Evolutionary conservation across 2,888 invertebrate species (phyloP).

Genomic region (Melanchra persicariae): DNA sequence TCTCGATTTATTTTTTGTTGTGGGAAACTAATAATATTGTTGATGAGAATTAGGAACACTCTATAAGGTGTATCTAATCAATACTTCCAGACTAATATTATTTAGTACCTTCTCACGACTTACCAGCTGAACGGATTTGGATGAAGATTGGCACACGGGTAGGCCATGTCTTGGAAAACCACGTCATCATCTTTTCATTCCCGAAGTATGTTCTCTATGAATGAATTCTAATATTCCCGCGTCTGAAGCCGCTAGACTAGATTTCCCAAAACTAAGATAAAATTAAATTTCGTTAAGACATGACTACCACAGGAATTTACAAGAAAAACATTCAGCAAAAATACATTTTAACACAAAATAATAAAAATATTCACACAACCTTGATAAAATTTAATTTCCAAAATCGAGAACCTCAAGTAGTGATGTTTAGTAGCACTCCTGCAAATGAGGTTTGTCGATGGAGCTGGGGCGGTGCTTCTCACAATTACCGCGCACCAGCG

Average conservation of each 20-base stretch:
- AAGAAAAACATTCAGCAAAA: background rate
- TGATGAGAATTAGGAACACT: background rate
- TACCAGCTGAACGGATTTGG: too few relatives aligned
- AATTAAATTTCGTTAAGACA: background rate
- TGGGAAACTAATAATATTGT: conserved; percentile 9
- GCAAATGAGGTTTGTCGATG: conserved; percentile 82
- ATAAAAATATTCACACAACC: too few relatives aligned
- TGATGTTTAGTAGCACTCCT: conserved; percentile 68
- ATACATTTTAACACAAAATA: too few relatives aligned
- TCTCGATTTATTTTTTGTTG: conserved; percentile 56
- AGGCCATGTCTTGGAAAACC: too few relatives aligned
- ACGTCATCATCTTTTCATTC: too few relatives aligned
- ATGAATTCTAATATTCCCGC: too few relatives aligned
- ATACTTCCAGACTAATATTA: too few relatives aligned
- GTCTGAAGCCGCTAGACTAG: background rate
- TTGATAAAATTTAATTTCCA: too few relatives aligned
- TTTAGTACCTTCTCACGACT: too few relatives aligned
- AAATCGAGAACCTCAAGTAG: conserved; percentile 71
- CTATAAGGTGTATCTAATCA: too few relatives aligned
- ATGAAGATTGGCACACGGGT: too few relatives aligned
- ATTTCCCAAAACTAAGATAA: background rate
- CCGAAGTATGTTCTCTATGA: too few relatives aligned
- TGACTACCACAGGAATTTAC: background rate
- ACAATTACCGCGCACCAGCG: conserved; percentile 78
- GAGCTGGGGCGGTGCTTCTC: conserved; percentile 74